phyloP scores from a whole-genome alignment of 2,888 invertebrate genomes.

The Agrilus cyanescens region DNA sequence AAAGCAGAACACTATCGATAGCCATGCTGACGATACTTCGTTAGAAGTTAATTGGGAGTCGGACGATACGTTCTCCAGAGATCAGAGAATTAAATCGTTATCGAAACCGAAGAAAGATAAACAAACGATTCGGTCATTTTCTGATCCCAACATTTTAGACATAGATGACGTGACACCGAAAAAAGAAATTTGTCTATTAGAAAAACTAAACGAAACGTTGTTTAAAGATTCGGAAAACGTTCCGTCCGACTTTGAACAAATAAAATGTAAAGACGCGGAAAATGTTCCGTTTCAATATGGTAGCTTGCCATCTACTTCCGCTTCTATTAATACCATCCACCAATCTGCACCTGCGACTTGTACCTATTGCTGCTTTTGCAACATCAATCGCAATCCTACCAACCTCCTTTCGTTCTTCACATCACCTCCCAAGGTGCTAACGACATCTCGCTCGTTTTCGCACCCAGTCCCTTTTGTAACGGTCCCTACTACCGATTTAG shows the following conservation, averaged over 20 bases:
- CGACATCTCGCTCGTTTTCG: constrained; percentile 25
- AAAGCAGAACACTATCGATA: constrained; percentile 3
- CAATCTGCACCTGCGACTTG: neutral
- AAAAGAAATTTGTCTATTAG: constrained; percentile 1
- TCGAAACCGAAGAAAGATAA: constrained; percentile 1
- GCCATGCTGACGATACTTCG: constrained; percentile 20
- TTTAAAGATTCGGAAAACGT: neutral
- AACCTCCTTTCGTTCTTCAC: constrained; percentile 29
- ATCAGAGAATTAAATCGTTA: constrained; percentile 6
- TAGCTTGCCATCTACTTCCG: neutral
- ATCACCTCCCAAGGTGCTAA: constrained; percentile 3
- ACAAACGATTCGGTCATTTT: constrained; percentile 26
- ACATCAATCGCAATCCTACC: constrained; percentile 24
- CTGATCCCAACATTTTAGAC: constrained; percentile 33
- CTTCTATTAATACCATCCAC: neutral
- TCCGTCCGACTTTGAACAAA: neutral
- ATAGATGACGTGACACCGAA: constrained; percentile 13
- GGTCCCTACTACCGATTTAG: constrained; percentile 31
- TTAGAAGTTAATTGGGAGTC: constrained; percentile 28
- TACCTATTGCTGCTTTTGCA: constrained; percentile 15
- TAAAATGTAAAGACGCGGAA: neutral
- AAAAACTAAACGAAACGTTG: constrained; percentile 7
- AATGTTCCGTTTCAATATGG: neutral
- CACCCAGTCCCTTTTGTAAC: constrained; percentile 24
- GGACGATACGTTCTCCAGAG: constrained; percentile 16